A percentile compares a stretch with the other conserved stretches of the same genome.
These are phyloP conservation scores for Trochalopteron elliotii DNA, from an alignment of 2,113 vertebrate species.

Conservation along the genomic window DNA sequence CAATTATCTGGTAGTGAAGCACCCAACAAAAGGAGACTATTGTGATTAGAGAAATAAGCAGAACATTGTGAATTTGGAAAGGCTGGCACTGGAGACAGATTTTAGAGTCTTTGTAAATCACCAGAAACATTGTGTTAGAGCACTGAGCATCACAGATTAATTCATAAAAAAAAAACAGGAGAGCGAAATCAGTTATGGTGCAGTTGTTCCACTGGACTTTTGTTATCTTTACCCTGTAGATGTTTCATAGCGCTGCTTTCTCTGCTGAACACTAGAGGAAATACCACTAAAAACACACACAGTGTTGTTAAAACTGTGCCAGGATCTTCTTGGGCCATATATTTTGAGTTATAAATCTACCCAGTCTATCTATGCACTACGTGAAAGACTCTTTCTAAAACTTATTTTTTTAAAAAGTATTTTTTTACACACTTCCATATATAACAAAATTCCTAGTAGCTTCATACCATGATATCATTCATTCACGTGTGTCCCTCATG, in stretches of 20 bases:
- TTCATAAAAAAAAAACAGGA: not conserved
- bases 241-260: not conserved
- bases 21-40: slow-evolving; percentile 78
- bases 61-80: slow-evolving; percentile 73
- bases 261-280: not conserved
- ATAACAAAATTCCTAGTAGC: not conserved
- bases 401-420: not conserved
- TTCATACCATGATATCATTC: not conserved
- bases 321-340: not conserved
- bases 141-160: slow-evolving; percentile 38
- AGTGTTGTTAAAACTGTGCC: not conserved
- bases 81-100: slow-evolving; percentile 63
- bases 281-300: not conserved
- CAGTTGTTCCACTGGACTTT: not conserved
- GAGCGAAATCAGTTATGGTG: slow-evolving; percentile 11
- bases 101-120: slow-evolving; percentile 60
- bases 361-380: not conserved
- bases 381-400: not conserved
- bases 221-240: not conserved
- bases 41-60: slow-evolving; percentile 77
- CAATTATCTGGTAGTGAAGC: slow-evolving; percentile 77
- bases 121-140: slow-evolving; percentile 65
- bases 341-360: not conserved
- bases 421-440: not conserved
- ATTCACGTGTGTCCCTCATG: not conserved